These are phyloP conservation scores for Strix aluco DNA, from an alignment of 2,113 vertebrate genomes.

Conservation along the genomic window DNA sequence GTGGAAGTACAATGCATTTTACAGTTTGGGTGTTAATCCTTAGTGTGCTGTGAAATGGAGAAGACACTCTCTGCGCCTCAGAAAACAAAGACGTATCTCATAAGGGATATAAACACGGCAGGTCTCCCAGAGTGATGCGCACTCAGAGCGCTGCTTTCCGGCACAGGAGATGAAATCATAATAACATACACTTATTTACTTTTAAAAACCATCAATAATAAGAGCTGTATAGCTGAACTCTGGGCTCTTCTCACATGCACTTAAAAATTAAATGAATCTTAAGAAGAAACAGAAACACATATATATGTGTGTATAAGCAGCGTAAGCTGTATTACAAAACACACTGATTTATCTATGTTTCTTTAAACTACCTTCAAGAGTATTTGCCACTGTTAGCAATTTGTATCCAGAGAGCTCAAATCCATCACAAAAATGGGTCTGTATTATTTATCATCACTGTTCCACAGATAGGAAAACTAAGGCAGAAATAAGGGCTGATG, in stretches of 20 bases:
- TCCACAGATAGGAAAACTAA: not conserved
- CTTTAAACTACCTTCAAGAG: not conserved
- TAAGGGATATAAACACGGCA: too few species aligned
- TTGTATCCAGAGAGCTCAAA: not conserved
- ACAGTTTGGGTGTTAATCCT: too few species aligned
- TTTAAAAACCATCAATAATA: not conserved
- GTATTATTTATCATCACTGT: not conserved
- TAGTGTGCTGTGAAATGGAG: too few species aligned
- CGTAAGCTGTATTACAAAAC: not conserved
- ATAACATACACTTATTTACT: not conserved
- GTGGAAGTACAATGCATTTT: too few species aligned
- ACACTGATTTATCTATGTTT: not conserved
- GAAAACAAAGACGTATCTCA: too few species aligned
- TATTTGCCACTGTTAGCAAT: not conserved
- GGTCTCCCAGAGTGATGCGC: too few species aligned
- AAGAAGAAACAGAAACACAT: not conserved
- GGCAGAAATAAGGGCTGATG: not conserved
- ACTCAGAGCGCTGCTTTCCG: not conserved
- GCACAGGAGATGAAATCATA: not conserved
- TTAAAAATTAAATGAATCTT: not conserved
- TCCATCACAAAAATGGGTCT: not conserved
- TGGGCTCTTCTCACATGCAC: not conserved
- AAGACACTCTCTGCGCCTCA: too few species aligned
- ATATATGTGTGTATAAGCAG: not conserved
- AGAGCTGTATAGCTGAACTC: not conserved